Evolutionary conservation across 2,113 vertebrate genomes (phyloP).

Genomic region (Lanius collurio): DNA sequence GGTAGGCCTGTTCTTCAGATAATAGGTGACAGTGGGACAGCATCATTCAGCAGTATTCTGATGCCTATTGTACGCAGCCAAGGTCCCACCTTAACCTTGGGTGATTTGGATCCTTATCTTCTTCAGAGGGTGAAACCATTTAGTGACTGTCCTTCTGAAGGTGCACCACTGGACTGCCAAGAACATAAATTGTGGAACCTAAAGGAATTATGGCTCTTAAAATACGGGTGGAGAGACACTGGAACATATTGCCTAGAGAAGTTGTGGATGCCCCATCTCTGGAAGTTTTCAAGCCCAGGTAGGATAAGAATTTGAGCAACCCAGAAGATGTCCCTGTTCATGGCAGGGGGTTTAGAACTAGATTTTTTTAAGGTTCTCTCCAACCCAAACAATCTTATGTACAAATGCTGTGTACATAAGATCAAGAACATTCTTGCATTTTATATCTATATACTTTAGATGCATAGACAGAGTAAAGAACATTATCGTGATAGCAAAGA

Average conservation of each 20-base stretch:
- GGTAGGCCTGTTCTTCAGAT: neutral
- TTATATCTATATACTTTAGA: neutral
- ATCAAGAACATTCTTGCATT: neutral
- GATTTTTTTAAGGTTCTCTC: neutral
- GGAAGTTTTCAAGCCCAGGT: neutral
- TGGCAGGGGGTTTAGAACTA: neutral
- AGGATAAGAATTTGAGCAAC: neutral
- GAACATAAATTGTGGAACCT: neutral
- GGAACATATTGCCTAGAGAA: neutral
- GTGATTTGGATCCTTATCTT: neutral
- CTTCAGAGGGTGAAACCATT: neutral
- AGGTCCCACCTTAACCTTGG: neutral
- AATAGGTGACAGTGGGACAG: neutral
- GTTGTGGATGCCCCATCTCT: neutral
- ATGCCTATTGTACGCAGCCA: neutral
- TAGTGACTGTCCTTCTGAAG: neutral
- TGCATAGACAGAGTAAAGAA: neutral
- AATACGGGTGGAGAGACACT: neutral
- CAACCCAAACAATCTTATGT: neutral
- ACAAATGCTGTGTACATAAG: neutral
- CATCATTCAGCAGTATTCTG: neutral
- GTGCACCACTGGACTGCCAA: neutral
- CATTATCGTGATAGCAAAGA: neutral
- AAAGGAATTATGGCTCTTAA: neutral
- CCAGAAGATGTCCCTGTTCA: neutral